Evolutionary conservation across 1,140 invertebrate species (phyloP).

Genomic region (Aradophagus sp.): DNA sequence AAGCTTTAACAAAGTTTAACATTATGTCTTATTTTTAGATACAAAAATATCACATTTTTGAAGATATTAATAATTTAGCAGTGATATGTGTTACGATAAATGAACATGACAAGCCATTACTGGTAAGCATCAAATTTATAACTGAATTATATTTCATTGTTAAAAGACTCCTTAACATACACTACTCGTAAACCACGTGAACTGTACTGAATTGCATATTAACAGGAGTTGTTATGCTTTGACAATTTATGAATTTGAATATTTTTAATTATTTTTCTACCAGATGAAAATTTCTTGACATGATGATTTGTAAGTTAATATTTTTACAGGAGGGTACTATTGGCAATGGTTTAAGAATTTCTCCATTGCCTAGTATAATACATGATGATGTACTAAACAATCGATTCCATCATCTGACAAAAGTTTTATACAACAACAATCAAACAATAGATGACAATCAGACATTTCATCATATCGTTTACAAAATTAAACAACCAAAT

Average conservation of each 20-base stretch:
- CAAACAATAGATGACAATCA: not conserved
- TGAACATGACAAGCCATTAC: slow-evolving; percentile 33
- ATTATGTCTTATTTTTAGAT: not conserved
- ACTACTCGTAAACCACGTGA: too few relatives aligned
- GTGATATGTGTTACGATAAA: slow-evolving; percentile 48
- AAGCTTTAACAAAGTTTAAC: not conserved
- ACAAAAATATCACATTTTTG: slow-evolving; percentile 22
- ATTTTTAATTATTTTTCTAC: slow-evolving; percentile 2
- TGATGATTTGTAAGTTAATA: not conserved
- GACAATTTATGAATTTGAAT: too few relatives aligned
- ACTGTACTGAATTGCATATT: not conserved
- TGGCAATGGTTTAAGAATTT: slow-evolving; percentile 49
- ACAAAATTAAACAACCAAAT: slow-evolving; percentile 16
- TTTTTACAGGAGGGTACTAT: slow-evolving; percentile 59
- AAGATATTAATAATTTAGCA: slow-evolving; percentile 55
- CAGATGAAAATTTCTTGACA: slow-evolving; percentile 11
- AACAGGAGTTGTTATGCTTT: not conserved
- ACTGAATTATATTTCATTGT: not conserved
- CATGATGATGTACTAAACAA: slow-evolving; percentile 22
- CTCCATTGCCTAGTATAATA: slow-evolving; percentile 56
- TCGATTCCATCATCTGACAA: slow-evolving; percentile 5
- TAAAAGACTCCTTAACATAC: too few relatives aligned
- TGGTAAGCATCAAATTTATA: slow-evolving; percentile 48
- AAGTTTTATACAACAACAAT: slow-evolving; percentile 5
- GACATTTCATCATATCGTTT: slow-evolving; percentile 62